Evolutionary conservation across 1,140 invertebrate species (phyloP).

Genomic region (Radopholus similis): DNA sequence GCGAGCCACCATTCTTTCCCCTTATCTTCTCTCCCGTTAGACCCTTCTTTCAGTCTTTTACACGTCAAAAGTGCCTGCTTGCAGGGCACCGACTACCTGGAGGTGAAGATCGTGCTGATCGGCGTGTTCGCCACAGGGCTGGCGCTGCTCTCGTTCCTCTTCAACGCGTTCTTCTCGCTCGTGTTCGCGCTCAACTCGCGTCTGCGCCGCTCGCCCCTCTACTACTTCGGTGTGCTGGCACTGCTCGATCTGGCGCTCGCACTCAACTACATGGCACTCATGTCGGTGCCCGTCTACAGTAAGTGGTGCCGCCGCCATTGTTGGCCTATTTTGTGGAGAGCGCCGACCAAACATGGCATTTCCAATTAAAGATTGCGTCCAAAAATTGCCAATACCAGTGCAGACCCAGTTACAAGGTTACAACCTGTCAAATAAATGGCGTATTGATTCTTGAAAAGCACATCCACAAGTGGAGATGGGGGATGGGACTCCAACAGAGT

Average conservation of each 20-base stretch:
- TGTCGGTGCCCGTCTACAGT: slow-evolving; percentile 58
- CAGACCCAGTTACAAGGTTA: neutral
- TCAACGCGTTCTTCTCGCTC: slow-evolving; percentile 58
- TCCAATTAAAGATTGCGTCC: neutral
- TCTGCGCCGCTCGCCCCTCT: slow-evolving; percentile 49
- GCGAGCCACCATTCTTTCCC: too few relatives aligned
- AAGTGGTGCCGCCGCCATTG: neutral
- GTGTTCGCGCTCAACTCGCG: slow-evolving; percentile 48
- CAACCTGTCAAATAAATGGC: too few relatives aligned
- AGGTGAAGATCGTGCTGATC: slow-evolving; percentile 55
- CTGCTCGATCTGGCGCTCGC: slow-evolving; percentile 53
- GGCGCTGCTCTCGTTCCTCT: slow-evolving; percentile 51
- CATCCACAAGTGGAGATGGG: too few relatives aligned
- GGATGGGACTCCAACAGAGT: too few relatives aligned
- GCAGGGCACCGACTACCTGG: slow-evolving; percentile 40
- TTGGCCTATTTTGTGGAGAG: neutral
- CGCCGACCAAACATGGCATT: neutral
- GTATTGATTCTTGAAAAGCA: too few relatives aligned
- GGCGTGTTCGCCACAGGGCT: slow-evolving; percentile 52
- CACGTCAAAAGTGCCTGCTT: slow-evolving; percentile 1
- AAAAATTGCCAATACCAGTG: neutral
- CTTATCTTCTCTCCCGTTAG: too few relatives aligned
- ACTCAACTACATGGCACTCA: slow-evolving; percentile 55
- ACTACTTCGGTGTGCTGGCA: slow-evolving; percentile 57
- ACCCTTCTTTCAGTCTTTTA: neutral